These are phyloP conservation scores for Ictidomys tridecemlineatus DNA, from an alignment of 2,113 vertebrate genomes.

Conservation along the genomic window DNA sequence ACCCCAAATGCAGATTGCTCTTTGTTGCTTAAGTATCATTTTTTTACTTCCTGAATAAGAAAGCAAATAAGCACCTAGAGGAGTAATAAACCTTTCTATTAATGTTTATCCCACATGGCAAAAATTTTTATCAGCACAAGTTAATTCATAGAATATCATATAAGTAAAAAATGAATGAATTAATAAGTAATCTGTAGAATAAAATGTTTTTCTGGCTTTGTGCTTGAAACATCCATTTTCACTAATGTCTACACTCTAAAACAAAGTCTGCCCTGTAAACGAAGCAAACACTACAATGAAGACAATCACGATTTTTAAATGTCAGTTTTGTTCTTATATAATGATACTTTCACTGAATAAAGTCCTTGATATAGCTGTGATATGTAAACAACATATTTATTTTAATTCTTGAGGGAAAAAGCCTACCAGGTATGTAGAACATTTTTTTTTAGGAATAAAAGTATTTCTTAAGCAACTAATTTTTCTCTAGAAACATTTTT, in stretches of 20 bases:
- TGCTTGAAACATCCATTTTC: slow-evolving; percentile 1
- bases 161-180: slow-evolving; percentile 17
- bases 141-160: neutral
- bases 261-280: neutral
- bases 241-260: slow-evolving; percentile 27
- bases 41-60: neutral
- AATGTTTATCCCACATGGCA: neutral
- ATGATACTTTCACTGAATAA: neutral
- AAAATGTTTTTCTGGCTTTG: slow-evolving; percentile 19
- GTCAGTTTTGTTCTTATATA: slow-evolving; percentile 43
- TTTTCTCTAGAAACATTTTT: neutral
- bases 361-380: neutral
- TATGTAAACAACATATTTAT: neutral
- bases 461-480: neutral
- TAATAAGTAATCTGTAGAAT: neutral
- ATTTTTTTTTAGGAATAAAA: neutral
- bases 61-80: neutral
- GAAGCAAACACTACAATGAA: neutral
- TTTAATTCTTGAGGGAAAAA: neutral
- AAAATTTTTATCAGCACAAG: neutral
- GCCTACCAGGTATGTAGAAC: neutral
- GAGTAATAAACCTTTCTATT: neutral
- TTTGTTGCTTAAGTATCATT: neutral
- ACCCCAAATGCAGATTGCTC: too few species aligned
- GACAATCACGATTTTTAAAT: slow-evolving; percentile 14